A percentile compares a stretch with the other conserved stretches of the same genome.
These are phyloP conservation scores for Platichthys stellatus DNA, from an alignment of 2,113 vertebrate species.

Conservation along the genomic window DNA sequence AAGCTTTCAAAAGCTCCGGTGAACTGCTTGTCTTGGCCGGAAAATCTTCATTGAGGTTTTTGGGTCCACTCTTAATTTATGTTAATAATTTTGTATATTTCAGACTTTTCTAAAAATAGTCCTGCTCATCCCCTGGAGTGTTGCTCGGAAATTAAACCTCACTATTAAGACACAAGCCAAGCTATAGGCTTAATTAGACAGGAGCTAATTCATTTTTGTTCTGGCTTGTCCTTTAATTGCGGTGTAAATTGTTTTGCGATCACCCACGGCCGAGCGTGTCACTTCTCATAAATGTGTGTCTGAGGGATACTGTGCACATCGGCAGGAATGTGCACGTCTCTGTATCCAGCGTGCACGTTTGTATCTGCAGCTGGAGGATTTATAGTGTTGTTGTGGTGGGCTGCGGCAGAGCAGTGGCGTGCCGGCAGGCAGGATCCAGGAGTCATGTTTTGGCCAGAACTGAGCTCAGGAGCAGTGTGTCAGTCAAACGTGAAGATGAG, in stretches of 20 bases:
- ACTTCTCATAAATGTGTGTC: slow-evolving; percentile 3
- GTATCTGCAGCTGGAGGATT: slow-evolving; percentile 44
- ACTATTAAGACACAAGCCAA: slow-evolving; percentile 3
- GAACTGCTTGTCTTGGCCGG: slow-evolving; percentile 45
- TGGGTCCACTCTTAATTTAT: slow-evolving; percentile 16
- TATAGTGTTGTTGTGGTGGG: slow-evolving; percentile 48
- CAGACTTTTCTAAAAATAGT: slow-evolving; percentile 30
- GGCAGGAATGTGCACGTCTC: slow-evolving; percentile 33
- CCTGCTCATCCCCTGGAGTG: not conserved
- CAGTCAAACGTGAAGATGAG: slow-evolving; percentile 38
- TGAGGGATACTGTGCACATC: slow-evolving; percentile 4
- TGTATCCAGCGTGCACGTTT: slow-evolving; percentile 25
- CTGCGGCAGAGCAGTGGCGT: slow-evolving; percentile 12
- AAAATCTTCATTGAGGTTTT: slow-evolving; percentile 37
- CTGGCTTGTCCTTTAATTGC: slow-evolving; percentile 51
- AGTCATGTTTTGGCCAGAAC: slow-evolving; percentile 42
- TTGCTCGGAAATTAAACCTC: slow-evolving; percentile 24
- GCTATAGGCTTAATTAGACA: slow-evolving; percentile 38
- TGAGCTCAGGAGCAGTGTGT: slow-evolving; percentile 40
- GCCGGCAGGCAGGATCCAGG: slow-evolving; percentile 30
- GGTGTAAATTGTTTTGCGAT: not conserved
- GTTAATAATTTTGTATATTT: slow-evolving; percentile 31
- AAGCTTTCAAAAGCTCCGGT: slow-evolving; percentile 34
- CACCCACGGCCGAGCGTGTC: slow-evolving; percentile 1
- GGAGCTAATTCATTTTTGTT: slow-evolving; percentile 35